Conservation (phyloP, 2,797 vertebrate genomes). For the Natrix natrix region DNA sequence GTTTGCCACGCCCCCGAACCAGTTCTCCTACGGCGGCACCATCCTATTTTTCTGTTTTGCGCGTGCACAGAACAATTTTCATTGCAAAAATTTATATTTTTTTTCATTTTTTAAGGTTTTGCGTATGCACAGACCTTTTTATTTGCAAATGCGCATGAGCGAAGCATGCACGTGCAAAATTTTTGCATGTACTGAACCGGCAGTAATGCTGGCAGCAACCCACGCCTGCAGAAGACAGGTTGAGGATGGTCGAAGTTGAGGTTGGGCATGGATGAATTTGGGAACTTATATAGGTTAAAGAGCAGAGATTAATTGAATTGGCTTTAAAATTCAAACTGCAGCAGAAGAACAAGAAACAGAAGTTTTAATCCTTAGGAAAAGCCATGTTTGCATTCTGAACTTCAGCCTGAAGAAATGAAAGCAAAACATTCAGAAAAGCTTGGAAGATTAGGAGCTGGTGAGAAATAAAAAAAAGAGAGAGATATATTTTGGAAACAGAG, state of each 20-base stretch:
- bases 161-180: too few species aligned
- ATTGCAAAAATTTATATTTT: too few species aligned
- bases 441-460: not conserved
- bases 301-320: not conserved
- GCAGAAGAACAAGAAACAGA: not conserved
- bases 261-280: not conserved
- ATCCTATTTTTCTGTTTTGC: too few species aligned
- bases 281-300: not conserved
- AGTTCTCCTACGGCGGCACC: too few species aligned
- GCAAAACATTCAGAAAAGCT: not conserved
- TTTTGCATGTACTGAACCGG: too few species aligned
- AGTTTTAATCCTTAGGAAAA: not conserved
- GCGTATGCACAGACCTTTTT: too few species aligned
- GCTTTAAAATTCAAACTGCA: not conserved
- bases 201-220: too few species aligned
- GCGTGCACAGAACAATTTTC: too few species aligned
- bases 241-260: not conserved
- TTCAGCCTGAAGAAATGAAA: not conserved
- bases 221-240: not conserved
- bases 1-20: too few species aligned
- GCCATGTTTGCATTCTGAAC: not conserved
- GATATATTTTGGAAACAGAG: not conserved
- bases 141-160: too few species aligned
- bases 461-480: not conserved
- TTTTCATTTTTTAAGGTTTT: too few species aligned